Percentiles rank a stretch among this genome's conserved stretches.
Conservation (phyloP, 2,888 invertebrate species). For the Metopia argyrocephala region DNA sequence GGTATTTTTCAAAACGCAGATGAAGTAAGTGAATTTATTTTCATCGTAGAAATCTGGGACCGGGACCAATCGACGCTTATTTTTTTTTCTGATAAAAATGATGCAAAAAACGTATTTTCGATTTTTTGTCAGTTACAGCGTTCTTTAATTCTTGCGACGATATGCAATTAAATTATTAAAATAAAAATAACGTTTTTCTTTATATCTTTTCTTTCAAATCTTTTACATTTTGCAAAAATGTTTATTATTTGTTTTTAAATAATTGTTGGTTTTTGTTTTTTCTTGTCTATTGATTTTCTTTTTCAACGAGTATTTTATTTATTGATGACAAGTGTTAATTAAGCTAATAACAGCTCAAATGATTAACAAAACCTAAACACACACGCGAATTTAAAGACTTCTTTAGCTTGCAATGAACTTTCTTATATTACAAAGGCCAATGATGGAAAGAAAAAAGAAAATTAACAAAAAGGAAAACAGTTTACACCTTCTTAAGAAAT, state of each 20-base stretch:
- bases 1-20: too few species aligned
- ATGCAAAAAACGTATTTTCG: too few species aligned
- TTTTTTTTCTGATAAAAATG: too few species aligned
- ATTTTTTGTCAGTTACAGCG: too few species aligned
- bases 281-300: neutral
- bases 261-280: neutral
- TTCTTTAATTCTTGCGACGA: too few species aligned
- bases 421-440: slow-evolving; percentile 6
- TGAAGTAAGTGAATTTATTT: too few species aligned
- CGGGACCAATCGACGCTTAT: too few species aligned
- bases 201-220: neutral
- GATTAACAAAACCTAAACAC: slow-evolving; percentile 60
- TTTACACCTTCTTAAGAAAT: slow-evolving; percentile 61
- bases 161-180: too few species aligned
- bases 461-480: neutral
- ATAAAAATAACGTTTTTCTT: neutral
- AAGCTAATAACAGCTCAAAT: slow-evolving; percentile 64
- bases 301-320: neutral
- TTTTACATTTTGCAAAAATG: neutral
- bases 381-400: slow-evolving; percentile 55
- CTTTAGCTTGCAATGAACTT: neutral
- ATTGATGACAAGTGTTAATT: slow-evolving; percentile 64
- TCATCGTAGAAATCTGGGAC: too few species aligned
- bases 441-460: neutral
- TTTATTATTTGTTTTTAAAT: neutral